Percentiles rank a stretch among this genome's conserved stretches.
Conservation (phyloP, 2,113 vertebrate genomes). For the Paratilapia polleni region DNA sequence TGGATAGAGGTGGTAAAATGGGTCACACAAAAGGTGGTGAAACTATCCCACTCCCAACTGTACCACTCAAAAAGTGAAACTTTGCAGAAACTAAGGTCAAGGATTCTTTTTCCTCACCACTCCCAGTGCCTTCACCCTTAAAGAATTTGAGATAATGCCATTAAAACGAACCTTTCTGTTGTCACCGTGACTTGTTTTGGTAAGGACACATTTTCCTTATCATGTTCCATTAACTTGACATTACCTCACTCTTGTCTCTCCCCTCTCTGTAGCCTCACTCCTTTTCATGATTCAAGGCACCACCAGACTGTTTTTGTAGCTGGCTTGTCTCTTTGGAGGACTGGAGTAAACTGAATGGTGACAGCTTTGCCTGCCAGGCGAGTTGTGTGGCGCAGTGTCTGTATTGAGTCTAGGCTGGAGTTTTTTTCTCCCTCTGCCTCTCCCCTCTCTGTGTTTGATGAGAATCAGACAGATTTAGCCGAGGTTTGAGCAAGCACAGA, state of each 20-base stretch:
- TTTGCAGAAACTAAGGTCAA: slow-evolving; percentile 50
- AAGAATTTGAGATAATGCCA: slow-evolving; percentile 31
- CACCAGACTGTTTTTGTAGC: slow-evolving; percentile 71
- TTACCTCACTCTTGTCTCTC: slow-evolving; percentile 47
- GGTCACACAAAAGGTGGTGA: slow-evolving; percentile 49
- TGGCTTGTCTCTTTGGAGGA: slow-evolving; percentile 68
- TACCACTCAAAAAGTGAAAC: slow-evolving; percentile 50
- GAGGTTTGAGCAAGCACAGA: slow-evolving; percentile 54
- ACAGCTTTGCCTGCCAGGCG: slow-evolving; percentile 66
- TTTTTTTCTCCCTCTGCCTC: slow-evolving; percentile 17
- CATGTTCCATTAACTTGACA: slow-evolving; percentile 57
- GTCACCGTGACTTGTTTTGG: slow-evolving; percentile 48
- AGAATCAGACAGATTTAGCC: slow-evolving; percentile 65
- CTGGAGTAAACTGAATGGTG: slow-evolving; percentile 61
- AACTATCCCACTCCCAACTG: slow-evolving; percentile 10
- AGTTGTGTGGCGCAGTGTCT: slow-evolving; percentile 63
- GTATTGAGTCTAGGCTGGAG: slow-evolving; percentile 60
- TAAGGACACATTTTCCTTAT: slow-evolving; percentile 63
- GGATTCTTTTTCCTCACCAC: slow-evolving; percentile 5
- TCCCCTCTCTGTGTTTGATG: slow-evolving; percentile 41
- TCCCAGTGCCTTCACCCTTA: neutral
- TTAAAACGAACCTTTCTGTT: slow-evolving; percentile 47
- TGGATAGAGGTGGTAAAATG: slow-evolving; percentile 50
- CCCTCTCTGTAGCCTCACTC: slow-evolving; percentile 14
- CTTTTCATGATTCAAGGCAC: slow-evolving; percentile 46